Base-by-base conservation (phyloP, 2,797 vertebrate species). In the Remorina albescens region DNA sequence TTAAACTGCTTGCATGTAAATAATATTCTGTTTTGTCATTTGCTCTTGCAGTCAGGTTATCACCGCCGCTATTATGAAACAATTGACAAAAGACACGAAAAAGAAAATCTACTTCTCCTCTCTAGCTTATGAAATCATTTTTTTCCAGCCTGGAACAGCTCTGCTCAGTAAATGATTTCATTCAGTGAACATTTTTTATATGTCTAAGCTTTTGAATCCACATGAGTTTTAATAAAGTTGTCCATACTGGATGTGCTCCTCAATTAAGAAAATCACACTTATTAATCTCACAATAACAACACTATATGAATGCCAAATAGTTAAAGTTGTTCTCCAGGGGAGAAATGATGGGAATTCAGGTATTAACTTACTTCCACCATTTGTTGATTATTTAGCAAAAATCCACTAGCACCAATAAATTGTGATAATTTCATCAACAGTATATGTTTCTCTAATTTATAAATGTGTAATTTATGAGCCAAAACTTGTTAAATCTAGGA, bases 341-440 rank as follows among this genome's bases (percentile, higher is more conserved):
- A 74, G 46, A 30, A 79, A 61, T 67, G 10, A 26, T 70, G 67
- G 53, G 42, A 1, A 63, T 68, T 58, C 46, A 62, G 49, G 61
- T 66, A 79, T 77, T 74, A 70, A 37, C 34, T 61, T 66, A 71
- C 57, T 57, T 66, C 39, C 30, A 44, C 67, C 62, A 71, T n/a
- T n/a, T n/a, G n/a, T 68, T 54, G 11, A 68, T 82, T 61, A 67
- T 58, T 71, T 49, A 34, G 28, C 30, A 19, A 80, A 65, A 68
- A 47, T 76, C 72, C 55, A 71, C 26, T 41, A 56, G 50, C 49
- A 59, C 44, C 53, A 74, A 44, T 77, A 78, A 71, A 78, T 19
- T 49, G n/a, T 55, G 21, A 68, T 78, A 42, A 81, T 70, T 80
- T 73, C 37, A 72, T 82, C 42, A 75, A 8, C n/a, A 1, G 53